Evolutionary conservation across 2,797 vertebrate species (phyloP).

Genomic region (Nyctalus aviator): DNA sequence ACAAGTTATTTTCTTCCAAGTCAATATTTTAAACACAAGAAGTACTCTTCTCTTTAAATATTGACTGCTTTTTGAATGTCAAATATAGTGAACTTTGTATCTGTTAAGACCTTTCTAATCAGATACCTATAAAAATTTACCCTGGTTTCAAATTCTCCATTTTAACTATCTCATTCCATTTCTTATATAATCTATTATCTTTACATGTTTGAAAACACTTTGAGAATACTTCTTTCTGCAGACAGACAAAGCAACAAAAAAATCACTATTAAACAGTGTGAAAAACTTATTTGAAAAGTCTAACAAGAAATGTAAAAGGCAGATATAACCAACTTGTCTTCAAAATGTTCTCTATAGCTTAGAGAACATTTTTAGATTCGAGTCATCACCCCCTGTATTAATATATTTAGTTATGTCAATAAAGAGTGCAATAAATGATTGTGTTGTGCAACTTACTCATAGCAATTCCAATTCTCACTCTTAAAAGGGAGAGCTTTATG

Average conservation of each 20-base stretch:
- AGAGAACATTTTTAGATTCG: not conserved
- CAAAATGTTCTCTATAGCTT: not conserved
- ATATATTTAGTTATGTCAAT: not conserved
- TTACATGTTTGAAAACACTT: constrained; percentile 32
- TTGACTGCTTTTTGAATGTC: constrained; percentile 80
- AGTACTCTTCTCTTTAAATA: constrained; percentile 78
- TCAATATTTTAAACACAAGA: constrained; percentile 81
- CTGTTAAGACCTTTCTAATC: constrained; percentile 70
- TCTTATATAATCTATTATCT: not conserved
- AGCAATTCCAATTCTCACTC: not conserved
- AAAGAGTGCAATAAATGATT: not conserved
- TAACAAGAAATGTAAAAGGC: not conserved
- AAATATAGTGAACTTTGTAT: constrained; percentile 78
- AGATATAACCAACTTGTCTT: not conserved
- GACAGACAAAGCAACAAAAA: not conserved
- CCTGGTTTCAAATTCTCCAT: not conserved
- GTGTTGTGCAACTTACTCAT: not conserved
- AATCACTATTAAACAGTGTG: not conserved
- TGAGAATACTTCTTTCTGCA: too few relatives aligned
- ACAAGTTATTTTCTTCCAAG: constrained; percentile 71
- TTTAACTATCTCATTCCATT: not conserved
- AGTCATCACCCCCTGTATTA: not conserved
- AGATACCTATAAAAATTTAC: constrained; percentile 67
- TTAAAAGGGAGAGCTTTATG: not conserved
- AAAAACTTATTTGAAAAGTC: not conserved